Percentiles rank a stretch among this genome's conserved stretches.
These are phyloP conservation scores for Acrocephalus kingi DNA, from an alignment of 2,113 vertebrate genomes.

Conservation along the genomic window DNA sequence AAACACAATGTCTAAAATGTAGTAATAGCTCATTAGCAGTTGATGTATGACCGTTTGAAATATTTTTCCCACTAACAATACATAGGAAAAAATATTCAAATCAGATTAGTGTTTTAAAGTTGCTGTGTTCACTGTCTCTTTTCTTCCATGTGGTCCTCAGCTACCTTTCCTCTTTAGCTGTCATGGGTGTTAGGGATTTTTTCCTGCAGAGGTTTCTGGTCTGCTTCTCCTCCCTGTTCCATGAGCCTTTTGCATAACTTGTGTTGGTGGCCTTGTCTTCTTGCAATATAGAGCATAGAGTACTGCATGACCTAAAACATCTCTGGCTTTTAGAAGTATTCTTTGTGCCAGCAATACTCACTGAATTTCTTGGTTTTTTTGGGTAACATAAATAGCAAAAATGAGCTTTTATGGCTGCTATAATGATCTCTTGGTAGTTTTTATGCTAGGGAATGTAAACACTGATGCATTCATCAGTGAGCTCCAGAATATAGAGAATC, in stretches of 20 bases:
- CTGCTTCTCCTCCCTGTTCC: background rate
- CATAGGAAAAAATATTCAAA: background rate
- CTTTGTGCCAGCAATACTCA: background rate
- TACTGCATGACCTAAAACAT: background rate
- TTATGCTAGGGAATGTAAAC: background rate
- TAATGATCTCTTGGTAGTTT: background rate
- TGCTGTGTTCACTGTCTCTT: background rate
- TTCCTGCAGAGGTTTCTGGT: background rate
- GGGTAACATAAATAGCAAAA: background rate
- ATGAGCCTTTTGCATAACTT: background rate
- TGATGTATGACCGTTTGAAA: background rate
- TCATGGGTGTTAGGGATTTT: background rate
- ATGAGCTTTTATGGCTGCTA: background rate
- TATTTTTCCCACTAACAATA: background rate
- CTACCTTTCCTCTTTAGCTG: background rate
- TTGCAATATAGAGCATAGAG: background rate
- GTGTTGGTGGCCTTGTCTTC: background rate
- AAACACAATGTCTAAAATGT: background rate
- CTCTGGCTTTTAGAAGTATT: background rate
- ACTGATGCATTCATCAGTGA: background rate
- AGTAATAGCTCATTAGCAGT: background rate
- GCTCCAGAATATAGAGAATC: too few relatives aligned
- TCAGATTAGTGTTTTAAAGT: background rate
- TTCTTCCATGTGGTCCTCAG: background rate
- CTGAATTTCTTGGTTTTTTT: background rate